Evolutionary conservation across 2,888 invertebrate species (phyloP), one percentile per base, ranked within the genome.

Genomic region (Pemphredon lugubris): DNA sequence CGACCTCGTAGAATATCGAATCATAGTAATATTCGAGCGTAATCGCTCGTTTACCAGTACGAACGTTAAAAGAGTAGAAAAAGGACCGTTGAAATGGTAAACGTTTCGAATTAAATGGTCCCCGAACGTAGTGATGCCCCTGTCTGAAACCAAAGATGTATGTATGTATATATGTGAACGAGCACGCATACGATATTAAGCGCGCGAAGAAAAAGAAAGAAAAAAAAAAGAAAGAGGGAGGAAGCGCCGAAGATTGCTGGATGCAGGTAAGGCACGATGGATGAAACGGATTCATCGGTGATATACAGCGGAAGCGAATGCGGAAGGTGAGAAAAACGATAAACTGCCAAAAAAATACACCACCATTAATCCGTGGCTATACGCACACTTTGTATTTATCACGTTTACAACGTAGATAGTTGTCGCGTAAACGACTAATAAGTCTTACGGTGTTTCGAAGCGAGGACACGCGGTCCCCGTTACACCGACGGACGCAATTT

Each of bases 311-410:
- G 23, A 34, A 13, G 7, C 3, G 42, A n/a, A 13, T 26, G 34
- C 11, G 14, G 30, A 9, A 32, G 32, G 16, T 7, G 65, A 65
- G 67, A 40, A 53, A 57, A 70, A 74, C 51, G 59, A 66, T 67
- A 70, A 83, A 84, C 79, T 81, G 83, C 79, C 83, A 84, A 83
- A 82, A 74, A 57, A 69, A 77, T 66, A 80, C 77, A 76, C 75
- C 75, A 79, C 70, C 75, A 61, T 59, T 60, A 70, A 53, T 66
- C 54, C 58, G 77, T 81, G 81, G 75, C 67, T 77, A 75, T 81
- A 83, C 81, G 81, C 82, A 82, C 74, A 26, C 77, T 84, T 79
- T 81, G 77, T 84, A 82, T 80, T 80, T 83, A 83, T 81, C 76
- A 64, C 64, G 64, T 84, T 84, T 83, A 81, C 79, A 78, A 73